Base-by-base conservation (phyloP, 1,140 invertebrate genomes). In the Calycopis cecrops region DNA sequence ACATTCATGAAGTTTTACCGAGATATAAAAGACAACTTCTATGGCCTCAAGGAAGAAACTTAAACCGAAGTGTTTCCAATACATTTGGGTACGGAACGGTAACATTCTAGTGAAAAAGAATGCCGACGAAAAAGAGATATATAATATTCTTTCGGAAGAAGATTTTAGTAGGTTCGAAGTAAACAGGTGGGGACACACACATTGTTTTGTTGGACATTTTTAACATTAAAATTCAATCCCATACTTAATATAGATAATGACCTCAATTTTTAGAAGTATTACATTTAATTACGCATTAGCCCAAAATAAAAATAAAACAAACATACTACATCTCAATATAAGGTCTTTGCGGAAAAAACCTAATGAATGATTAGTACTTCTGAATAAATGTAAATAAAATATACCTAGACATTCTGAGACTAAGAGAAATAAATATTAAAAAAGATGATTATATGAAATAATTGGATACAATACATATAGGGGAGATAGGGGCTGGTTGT, bases 401-500 rank as follows among this genome's bases (percentile, higher is more conserved):
- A 49, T n/a, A n/a, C n/a, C n/a, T 64, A 16, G 52, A 66, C 34
- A 57, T 67, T 14, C 49, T 71, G n/a, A 63, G 60, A 60, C 35
- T 66, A 33, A 65, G 57, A 4, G 64, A 70, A 51, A 60, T 70
- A 18, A 70, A 67, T 48, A 63, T 70, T 9, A 70, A 57, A 50
- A 54, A 55, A 6, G 59, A 62, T 8, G 61, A 7, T 50, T 60
- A 12, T 67, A 62, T 38, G 17, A 56, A 16, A 48, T 71, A 49
- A 8, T 37, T n/a, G 59, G 59, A 35, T 71, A 62, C 52, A 56
- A 66, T n/a, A n/a, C n/a, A n/a, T n/a, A n/a, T n/a, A n/a, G n/a
- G n/a, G n/a, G n/a, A n/a, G n/a, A n/a, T n/a, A n/a, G n/a, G n/a
- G n/a, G n/a, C n/a, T n/a, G n/a, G n/a, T n/a, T n/a, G n/a, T n/a